A percentile compares a stretch with the other conserved stretches of the same genome.
phyloP scores from a whole-genome alignment of 2,797 vertebrate genomes.

The Cacajao melanocephalus region DNA sequence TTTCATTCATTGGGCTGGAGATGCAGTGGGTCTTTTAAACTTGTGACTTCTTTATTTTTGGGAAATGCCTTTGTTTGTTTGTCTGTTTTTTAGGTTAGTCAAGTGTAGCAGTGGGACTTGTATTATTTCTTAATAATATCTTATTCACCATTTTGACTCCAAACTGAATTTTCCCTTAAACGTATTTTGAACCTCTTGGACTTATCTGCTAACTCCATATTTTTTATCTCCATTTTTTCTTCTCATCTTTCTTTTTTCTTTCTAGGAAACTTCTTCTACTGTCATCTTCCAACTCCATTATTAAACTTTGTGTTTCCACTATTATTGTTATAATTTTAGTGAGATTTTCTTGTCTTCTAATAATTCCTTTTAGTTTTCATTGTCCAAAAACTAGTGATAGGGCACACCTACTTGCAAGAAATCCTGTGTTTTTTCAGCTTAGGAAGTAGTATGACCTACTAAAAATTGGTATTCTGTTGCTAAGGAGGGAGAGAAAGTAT shows the following conservation, averaged over 20 bases:
- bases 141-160: neutral
- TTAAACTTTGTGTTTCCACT: neutral
- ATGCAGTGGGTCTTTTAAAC: neutral
- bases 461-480: neutral
- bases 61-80: neutral
- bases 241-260: neutral
- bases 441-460: neutral
- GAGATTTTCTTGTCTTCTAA: neutral
- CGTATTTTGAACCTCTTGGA: neutral
- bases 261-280: neutral
- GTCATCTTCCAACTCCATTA: neutral
- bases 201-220: neutral
- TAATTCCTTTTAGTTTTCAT: neutral
- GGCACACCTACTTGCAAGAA: neutral
- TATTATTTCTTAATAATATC: neutral
- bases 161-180: neutral
- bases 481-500: neutral
- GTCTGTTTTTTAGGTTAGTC: no score
- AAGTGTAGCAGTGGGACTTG: no score
- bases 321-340: neutral
- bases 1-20: neutral
- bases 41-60: neutral
- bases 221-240: neutral
- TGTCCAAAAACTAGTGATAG: neutral
- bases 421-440: neutral